phyloP scores from a whole-genome alignment of 2,888 invertebrate species.

The Margaritifera margaritifera region DNA sequence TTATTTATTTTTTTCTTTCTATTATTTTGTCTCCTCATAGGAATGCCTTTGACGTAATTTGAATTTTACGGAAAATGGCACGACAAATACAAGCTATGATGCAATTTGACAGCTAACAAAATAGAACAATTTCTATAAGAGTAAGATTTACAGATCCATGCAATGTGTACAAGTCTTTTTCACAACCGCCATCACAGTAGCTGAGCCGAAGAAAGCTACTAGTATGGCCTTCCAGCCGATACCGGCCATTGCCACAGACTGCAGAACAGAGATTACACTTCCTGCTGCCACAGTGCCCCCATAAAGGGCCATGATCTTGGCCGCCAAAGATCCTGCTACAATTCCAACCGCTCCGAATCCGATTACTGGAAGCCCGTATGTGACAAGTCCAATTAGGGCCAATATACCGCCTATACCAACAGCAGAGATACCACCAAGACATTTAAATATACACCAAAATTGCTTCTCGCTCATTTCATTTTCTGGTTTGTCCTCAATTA shows the following conservation, averaged over 20 bases:
- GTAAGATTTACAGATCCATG: too few relatives aligned
- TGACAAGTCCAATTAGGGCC: neutral
- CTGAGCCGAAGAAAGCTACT: neutral
- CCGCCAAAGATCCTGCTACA: neutral
- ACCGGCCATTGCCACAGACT: neutral
- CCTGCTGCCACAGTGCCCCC: neutral
- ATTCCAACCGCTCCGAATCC: slow-evolving; percentile 1
- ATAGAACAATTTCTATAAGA: too few relatives aligned
- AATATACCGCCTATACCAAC: neutral
- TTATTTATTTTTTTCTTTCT: too few relatives aligned
- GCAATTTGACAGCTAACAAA: too few relatives aligned
- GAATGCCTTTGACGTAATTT: too few relatives aligned
- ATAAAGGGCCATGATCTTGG: neutral
- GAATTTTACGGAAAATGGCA: too few relatives aligned
- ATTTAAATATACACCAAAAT: slow-evolving; percentile 6
- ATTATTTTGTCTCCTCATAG: too few relatives aligned
- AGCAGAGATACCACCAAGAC: slow-evolving; percentile 1
- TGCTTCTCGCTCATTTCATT: neutral
- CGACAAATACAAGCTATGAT: too few relatives aligned
- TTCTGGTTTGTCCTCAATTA: too few relatives aligned
- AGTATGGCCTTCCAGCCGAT: slow-evolving; percentile 1
- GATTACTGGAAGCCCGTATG: neutral
- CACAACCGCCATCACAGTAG: neutral
- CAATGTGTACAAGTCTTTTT: too few relatives aligned
- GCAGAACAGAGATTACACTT: neutral